Evolutionary conservation across 2,797 vertebrate genomes (phyloP), one percentile per base, ranked within the genome.

Genomic region (Galago senegalensis): DNA sequence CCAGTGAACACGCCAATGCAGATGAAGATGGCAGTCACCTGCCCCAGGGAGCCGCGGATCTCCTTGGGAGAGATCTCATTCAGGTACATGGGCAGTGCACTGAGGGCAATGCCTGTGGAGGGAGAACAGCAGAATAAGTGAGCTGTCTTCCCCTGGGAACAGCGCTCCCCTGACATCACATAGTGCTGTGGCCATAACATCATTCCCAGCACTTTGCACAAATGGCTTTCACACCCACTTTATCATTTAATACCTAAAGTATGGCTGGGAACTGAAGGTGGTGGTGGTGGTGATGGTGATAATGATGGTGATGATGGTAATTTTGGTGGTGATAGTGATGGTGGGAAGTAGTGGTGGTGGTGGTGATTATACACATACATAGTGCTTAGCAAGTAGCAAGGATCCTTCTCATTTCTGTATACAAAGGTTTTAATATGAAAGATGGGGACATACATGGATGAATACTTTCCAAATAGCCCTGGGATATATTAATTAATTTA

Each of bases 1-100:
- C 99, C 99, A 2, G 84, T 93, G 87, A 99, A 99, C 73, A 99
- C 99, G 0, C 99, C 99, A 2, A 99, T 79, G 94, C 99, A 99
- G 98, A 99, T 99, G 97, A 99, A 99, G 98, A 99, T 99, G 2
- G 99, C 98, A 37, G 99, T 99, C 97, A 99, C 99, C 97, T 99
- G 99, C 49, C 99, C 99, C 86, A 99, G 97, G 2, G 98, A 99
- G 53, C 99, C 99, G 7, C 99, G 98, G 69, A 99, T 99, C 82
- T 99, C 98, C 95, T 98, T 99, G 18, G 99, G 99, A 3, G 99
- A 99, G 97, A 99, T 99, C 98, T 99, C 99, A 79, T 99, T 99
- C 93, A 99, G 98, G 98, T 99, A 99, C 99, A 99, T 99, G 81
- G 99, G 99, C 61, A 99, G 99, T 0, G 98, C 99, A 9, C 99